Evolutionary conservation across 2,797 vertebrate species (phyloP).

Genomic region (Cephalopachus bancanus): DNA sequence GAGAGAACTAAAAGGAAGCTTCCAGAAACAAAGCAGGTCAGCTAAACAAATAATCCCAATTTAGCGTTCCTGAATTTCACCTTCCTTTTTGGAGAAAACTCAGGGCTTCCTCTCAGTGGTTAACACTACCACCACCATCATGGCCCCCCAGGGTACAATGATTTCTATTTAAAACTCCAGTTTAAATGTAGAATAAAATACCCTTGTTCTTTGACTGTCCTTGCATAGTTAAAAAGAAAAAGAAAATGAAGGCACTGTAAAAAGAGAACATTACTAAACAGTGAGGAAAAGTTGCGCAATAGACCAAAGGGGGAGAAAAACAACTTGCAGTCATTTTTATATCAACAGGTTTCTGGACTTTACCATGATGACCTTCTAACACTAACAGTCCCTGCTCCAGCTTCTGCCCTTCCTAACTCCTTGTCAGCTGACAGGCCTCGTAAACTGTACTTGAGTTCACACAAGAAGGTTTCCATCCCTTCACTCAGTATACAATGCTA

Average conservation of each 20-base stretch:
- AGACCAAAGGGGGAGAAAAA: not conserved
- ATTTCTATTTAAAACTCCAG: conserved; percentile 63
- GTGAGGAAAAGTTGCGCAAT: conserved; percentile 15
- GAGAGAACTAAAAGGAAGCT: not conserved
- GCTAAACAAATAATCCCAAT: not conserved
- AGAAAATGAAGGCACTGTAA: not conserved
- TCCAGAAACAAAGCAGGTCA: not conserved
- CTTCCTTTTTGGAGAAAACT: conserved; percentile 5
- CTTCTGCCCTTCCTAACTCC: not conserved
- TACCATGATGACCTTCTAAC: not conserved
- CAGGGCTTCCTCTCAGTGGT: not conserved
- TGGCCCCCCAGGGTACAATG: not conserved
- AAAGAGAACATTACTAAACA: conserved; percentile 46
- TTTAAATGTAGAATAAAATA: conserved; percentile 26
- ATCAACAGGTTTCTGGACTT: conserved; percentile 2
- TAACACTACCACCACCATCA: not conserved
- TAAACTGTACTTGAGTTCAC: not conserved
- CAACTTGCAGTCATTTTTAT: not conserved
- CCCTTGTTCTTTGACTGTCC: not conserved
- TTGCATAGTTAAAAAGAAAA: conserved; percentile 8
- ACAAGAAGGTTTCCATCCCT: not conserved
- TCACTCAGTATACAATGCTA: not conserved
- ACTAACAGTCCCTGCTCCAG: not conserved
- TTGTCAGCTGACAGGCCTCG: not conserved
- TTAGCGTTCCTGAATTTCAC: not conserved